These are phyloP conservation scores for Rhinatrema bivittatum DNA, from an alignment of 2,797 vertebrate species.

Conservation along the genomic window DNA sequence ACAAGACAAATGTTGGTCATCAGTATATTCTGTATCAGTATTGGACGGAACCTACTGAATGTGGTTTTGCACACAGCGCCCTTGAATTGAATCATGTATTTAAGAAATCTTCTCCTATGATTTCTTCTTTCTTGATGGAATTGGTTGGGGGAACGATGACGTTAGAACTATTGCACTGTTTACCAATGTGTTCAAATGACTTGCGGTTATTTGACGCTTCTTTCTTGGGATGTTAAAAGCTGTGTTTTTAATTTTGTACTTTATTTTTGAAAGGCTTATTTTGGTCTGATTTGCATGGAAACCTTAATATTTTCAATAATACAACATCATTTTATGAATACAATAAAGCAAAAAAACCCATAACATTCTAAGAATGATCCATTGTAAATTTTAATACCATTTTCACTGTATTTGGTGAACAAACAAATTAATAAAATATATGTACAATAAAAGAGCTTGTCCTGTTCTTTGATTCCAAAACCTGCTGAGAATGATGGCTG, in stretches of 20 bases:
- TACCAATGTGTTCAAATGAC: constrained; percentile 76
- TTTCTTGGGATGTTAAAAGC: constrained; percentile 63
- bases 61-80: constrained; percentile 80
- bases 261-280: constrained; percentile 78
- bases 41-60: constrained; percentile 71
- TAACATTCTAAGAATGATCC: constrained; percentile 93
- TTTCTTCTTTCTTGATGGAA: constrained; percentile 74
- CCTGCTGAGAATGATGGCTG: no score
- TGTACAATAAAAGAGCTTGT: constrained; percentile 39
- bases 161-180: constrained; percentile 77
- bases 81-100: constrained; percentile 76
- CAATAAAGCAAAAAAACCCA: constrained; percentile 79
- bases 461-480: no score
- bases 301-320: constrained; percentile 84
- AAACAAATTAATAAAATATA: constrained; percentile 80
- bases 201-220: constrained; percentile 62
- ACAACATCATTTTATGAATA: constrained; percentile 75
- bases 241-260: constrained; percentile 79
- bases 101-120: constrained; percentile 81
- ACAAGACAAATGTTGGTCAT: constrained; percentile 41
- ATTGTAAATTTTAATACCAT: constrained; percentile 95
- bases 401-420: constrained; percentile 97
- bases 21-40: constrained; percentile 56
- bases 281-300: constrained; percentile 87
- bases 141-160: constrained; percentile 69